Evolutionary conservation across 2,888 invertebrate genomes (phyloP), one percentile per base, ranked within the genome.

Genomic region (Drepanosiphum platanoidis): DNA sequence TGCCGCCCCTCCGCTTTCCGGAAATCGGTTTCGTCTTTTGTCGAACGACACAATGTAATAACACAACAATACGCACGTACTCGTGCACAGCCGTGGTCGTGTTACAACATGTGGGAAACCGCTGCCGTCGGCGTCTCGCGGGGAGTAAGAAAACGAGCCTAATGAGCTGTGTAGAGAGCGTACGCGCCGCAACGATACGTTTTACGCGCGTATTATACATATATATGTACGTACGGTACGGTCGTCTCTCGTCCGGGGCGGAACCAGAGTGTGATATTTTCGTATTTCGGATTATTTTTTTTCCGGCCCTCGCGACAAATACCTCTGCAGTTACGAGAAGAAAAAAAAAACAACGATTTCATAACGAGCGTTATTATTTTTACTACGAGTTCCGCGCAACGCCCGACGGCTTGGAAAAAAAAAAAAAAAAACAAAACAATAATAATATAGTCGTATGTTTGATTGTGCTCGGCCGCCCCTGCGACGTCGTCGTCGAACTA

Each of bases 241-340:
- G 30, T n/a, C 64, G 27, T 27, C 64, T n/a, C 3, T 39, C 72
- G 72, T 72, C 72, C 72, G 72, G 72, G 72, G 72, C 72, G 72
- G 72, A 7, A 72, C 72, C 42, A 9, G 8, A 36, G 30, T 64
- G 27, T 30, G 3, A 64, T 64, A 64, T 64, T 64, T 64, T 64
- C 64, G 22, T 64, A 52, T 52, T 52, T 52, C 52, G 52, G 52
- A 18, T 30, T 66, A 27, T 36, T 70, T 70, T 70, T 1, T 3
- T 30, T 70, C 34, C 22, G 18, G 70, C 34, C 32, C 36, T 34
- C 15, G 32, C 70, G 70, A 34, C 70, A 32, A 52, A 52, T 52
- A 52, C 52, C 52, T 3, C 22, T 22, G 4, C 52, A 52, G 52
- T 15, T 52, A 52, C 18, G 52, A 52, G 4, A 52, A 52, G 22